phyloP scores from a whole-genome alignment of 2,113 vertebrate species.

The Catharus minimus region DNA sequence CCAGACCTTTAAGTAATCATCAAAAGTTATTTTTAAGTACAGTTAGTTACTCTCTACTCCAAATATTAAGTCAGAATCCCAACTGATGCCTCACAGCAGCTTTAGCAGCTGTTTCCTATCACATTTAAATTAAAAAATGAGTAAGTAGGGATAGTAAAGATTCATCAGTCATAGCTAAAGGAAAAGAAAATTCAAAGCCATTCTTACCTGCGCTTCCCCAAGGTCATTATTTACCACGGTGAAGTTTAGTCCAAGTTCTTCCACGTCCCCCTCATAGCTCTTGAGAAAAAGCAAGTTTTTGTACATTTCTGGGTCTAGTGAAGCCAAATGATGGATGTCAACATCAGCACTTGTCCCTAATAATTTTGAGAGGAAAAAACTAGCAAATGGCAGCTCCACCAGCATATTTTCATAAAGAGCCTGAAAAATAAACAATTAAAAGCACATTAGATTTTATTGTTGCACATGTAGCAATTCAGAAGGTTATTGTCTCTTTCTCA shows the following conservation, averaged over 20 bases:
- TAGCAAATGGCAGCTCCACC: slow-evolving; percentile 95
- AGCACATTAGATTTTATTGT: background rate
- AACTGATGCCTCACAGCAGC: slow-evolving; percentile 6
- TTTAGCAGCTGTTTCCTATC: slow-evolving; percentile 67
- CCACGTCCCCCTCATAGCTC: slow-evolving; percentile 95
- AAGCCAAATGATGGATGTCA: slow-evolving; percentile 97
- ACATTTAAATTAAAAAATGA: slow-evolving; percentile 39
- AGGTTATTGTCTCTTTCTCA: background rate
- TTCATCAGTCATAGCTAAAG: slow-evolving; percentile 12
- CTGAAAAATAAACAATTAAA: slow-evolving; percentile 66
- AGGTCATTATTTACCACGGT: slow-evolving; percentile 97
- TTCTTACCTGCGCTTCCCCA: slow-evolving; percentile 91
- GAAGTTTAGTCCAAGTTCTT: slow-evolving; percentile 97
- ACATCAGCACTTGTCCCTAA: slow-evolving; percentile 96
- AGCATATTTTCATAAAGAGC: slow-evolving; percentile 98
- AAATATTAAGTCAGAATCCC: slow-evolving; percentile 47
- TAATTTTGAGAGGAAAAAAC: slow-evolving; percentile 98
- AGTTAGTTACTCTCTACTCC: background rate
- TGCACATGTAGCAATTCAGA: background rate
- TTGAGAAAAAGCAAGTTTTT: slow-evolving; percentile 96
- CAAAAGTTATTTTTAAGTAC: slow-evolving; percentile 15
- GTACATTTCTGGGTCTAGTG: slow-evolving; percentile 96
- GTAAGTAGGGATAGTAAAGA: slow-evolving; percentile 58
- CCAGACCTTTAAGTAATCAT: background rate
- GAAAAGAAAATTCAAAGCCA: background rate